Conservation (phyloP, 2,113 vertebrate genomes). For the Gallinago paraguaiae region DNA sequence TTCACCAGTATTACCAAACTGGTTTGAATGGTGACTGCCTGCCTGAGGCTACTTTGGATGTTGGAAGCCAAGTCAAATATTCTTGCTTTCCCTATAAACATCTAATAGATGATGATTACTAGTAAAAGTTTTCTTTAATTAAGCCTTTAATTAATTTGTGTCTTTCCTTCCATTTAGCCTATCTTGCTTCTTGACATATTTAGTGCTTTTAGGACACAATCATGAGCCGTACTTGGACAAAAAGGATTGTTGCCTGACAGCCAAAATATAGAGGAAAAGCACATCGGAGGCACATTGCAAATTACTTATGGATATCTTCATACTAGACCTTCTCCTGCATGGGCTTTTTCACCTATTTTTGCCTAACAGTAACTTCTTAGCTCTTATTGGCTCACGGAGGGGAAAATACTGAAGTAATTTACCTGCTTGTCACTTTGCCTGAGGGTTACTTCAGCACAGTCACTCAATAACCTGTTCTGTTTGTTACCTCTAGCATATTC, state of each 20-base stretch:
- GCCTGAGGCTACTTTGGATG: not conserved
- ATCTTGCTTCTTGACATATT: not conserved
- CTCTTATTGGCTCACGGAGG: not conserved
- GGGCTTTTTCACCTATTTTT: not conserved
- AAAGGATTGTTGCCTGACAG: not conserved
- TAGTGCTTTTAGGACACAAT: not conserved
- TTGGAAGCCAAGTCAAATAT: not conserved
- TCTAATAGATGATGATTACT: not conserved
- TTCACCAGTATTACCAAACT: not conserved
- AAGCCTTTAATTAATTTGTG: not conserved
- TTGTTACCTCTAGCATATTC: constrained; percentile 23
- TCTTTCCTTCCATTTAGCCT: not conserved
- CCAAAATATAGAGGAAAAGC: not conserved
- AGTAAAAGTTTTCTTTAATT: not conserved
- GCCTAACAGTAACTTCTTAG: not conserved
- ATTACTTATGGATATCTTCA: not conserved
- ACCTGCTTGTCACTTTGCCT: constrained; percentile 1
- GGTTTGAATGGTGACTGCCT: not conserved
- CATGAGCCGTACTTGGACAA: not conserved
- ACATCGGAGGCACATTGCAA: not conserved
- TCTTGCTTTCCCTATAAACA: not conserved
- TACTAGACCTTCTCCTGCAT: not conserved
- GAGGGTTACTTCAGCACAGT: not conserved
- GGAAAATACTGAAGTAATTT: constrained; percentile 16
- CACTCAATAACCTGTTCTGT: constrained; percentile 23